Base-by-base conservation (phyloP, 2,888 invertebrate genomes). In the Agapetus fuscipes region DNA sequence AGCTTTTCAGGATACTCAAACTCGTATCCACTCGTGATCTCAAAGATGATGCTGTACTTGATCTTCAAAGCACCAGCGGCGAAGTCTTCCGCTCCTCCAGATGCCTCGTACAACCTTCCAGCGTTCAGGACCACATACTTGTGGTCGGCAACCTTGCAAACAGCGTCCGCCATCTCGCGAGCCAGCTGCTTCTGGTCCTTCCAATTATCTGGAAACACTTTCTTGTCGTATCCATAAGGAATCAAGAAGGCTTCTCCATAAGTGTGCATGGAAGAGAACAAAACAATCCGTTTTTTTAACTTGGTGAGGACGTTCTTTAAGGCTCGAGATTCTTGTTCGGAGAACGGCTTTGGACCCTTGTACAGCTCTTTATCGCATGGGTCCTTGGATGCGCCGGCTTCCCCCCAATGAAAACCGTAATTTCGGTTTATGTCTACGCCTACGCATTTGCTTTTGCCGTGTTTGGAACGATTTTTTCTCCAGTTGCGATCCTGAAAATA, bases 351-450 rank as follows among this genome's bases (percentile, higher is more conserved):
- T 0, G 63, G 56, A 1, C 83, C 82, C 1, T 73, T 71, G 53
- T 71, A 82, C 0, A 70, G 73, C 20, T 78, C 75, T 20, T 43
- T 48, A 31, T 68, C 60, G 54, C 82, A 82, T 0, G 73, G 72
- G 45, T 74, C 59, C 1, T 30, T 54, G 35, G 83, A 82, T 1
- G 82, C 76, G 1, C 88, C 74, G 57, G 55, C 74, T 52, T 57
- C 75, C 50, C 71, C 77, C 81, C 82, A 83, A 49, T 77, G 69
- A 53, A 66, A 74, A 12, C 72, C 80, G 53, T 78, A 84, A 59
- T 84, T 83, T 13, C 83, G 62, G 54, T 83, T 83, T 3, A 74
- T 72, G 50, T 83, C 83, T 0, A 74, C 76, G 2, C 84, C 83
- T 15, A 50, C 55, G 49, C 83, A 83, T 0, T 42, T 32, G 3